Conservation (phyloP, 2,113 vertebrate genomes). For the Fulica atra region DNA sequence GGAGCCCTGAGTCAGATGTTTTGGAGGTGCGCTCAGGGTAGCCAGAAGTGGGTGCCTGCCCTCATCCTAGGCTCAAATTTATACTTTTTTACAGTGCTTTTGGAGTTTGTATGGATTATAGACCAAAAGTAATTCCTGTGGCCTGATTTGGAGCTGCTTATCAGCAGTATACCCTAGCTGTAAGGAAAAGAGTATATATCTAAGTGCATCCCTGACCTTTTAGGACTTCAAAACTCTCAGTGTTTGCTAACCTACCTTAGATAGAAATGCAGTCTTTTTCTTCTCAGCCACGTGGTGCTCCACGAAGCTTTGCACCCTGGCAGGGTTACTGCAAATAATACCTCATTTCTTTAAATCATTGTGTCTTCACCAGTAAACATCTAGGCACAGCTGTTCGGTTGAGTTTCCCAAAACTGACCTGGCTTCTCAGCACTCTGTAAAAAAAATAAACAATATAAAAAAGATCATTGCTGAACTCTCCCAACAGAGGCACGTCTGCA, state of each 20-base stretch:
- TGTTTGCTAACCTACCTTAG: neutral
- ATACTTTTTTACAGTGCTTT: neutral
- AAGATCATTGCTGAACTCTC: neutral
- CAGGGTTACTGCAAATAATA: neutral
- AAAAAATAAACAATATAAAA: neutral
- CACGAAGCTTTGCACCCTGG: neutral
- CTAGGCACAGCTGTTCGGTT: neutral
- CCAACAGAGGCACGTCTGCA: neutral
- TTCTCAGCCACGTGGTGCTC: neutral
- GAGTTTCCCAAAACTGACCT: neutral
- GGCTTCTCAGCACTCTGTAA: neutral
- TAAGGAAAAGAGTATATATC: neutral
- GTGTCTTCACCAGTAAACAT: neutral
- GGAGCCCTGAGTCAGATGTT: neutral
- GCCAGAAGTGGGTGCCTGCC: neutral
- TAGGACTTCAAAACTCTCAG: neutral
- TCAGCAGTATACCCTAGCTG: neutral
- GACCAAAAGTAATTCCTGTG: neutral
- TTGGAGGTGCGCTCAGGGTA: neutral
- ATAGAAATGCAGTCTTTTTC: neutral
- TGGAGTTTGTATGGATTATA: neutral
- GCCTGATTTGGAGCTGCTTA: neutral
- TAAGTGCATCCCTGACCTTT: neutral
- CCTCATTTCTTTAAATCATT: neutral
- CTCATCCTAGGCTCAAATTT: neutral